Evolutionary conservation across 1,140 invertebrate genomes (phyloP).

Genomic region (Drosophila punjabiensis): DNA sequence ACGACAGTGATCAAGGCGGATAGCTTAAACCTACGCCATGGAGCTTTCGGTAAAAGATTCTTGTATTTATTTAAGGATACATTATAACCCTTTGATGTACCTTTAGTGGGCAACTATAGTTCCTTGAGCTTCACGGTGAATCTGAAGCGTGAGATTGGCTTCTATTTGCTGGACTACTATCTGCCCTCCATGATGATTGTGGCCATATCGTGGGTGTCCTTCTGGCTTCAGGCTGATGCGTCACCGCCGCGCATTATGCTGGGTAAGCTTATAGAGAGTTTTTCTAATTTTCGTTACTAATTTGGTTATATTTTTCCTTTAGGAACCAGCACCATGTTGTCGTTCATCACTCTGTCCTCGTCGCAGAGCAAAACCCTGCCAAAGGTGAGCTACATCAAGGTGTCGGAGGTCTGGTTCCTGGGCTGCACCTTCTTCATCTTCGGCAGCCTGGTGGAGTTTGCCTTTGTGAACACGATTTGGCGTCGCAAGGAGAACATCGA

Average conservation of each 20-base stretch:
- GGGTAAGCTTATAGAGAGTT: slow-evolving; percentile 86
- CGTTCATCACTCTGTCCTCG: slow-evolving; percentile 94
- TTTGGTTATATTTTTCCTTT: slow-evolving; percentile 37
- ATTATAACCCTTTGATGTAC: not conserved
- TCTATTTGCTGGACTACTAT: slow-evolving; percentile 95
- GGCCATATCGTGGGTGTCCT: slow-evolving; percentile 95
- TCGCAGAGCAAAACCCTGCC: slow-evolving; percentile 92
- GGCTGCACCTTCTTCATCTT: slow-evolving; percentile 94
- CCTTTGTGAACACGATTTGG: slow-evolving; percentile 95
- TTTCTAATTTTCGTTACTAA: not conserved
- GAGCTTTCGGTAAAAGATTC: slow-evolving; percentile 87
- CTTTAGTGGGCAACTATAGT: slow-evolving; percentile 92
- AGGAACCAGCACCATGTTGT: slow-evolving; percentile 93
- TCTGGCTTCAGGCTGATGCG: slow-evolving; percentile 95
- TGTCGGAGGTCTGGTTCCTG: slow-evolving; percentile 95
- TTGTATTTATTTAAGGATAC: not conserved
- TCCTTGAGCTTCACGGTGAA: slow-evolving; percentile 92
- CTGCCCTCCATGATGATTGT: slow-evolving; percentile 95
- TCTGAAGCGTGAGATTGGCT: slow-evolving; percentile 92
- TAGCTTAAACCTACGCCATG: slow-evolving; percentile 87
- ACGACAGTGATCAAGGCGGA: slow-evolving; percentile 88
- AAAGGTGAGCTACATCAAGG: slow-evolving; percentile 95
- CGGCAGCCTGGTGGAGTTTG: slow-evolving; percentile 94
- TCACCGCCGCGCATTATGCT: slow-evolving; percentile 93
- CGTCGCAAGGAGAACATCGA: slow-evolving; percentile 93